These are phyloP conservation scores for Athalia rosae DNA, from an alignment of 2,888 invertebrate species.

Conservation along the genomic window DNA sequence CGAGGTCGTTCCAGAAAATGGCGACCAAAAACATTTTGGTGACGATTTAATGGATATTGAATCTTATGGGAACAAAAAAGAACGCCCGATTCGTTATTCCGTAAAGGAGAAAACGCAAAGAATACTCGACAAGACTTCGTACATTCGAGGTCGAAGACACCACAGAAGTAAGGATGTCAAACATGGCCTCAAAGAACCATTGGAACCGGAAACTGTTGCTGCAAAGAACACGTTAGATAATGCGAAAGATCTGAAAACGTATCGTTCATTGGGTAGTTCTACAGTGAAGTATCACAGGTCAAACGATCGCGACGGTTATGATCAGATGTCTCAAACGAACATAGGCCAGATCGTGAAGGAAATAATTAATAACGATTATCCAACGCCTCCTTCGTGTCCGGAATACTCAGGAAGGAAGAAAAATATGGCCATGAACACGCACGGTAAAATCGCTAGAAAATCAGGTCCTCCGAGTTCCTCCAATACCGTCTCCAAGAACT, in stretches of 20 bases:
- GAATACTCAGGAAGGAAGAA: background rate
- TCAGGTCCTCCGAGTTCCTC: background rate
- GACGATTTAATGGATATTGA: background rate
- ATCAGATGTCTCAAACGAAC: conserved; percentile 8
- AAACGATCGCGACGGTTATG: background rate
- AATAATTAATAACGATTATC: conserved; percentile 8
- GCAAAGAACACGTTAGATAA: too few species aligned
- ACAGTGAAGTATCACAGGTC: background rate
- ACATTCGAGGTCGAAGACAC: too few species aligned
- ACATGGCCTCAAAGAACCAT: too few species aligned
- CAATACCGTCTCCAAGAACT: background rate
- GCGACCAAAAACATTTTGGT: background rate
- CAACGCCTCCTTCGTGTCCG: background rate
- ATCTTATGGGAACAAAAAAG: background rate
- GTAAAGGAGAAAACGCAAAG: background rate
- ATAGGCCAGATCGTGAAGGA: conserved; percentile 23
- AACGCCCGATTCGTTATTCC: background rate
- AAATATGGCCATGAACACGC: background rate
- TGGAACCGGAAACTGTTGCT: too few species aligned
- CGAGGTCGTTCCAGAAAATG: conserved; percentile 3
- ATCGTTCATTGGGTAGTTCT: background rate
- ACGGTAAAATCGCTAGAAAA: background rate
- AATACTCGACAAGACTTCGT: background rate
- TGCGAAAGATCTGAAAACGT: too few species aligned
- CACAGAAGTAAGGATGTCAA: too few species aligned